Base-by-base conservation (phyloP, 2,888 invertebrate species). In the Biston stratarius region DNA sequence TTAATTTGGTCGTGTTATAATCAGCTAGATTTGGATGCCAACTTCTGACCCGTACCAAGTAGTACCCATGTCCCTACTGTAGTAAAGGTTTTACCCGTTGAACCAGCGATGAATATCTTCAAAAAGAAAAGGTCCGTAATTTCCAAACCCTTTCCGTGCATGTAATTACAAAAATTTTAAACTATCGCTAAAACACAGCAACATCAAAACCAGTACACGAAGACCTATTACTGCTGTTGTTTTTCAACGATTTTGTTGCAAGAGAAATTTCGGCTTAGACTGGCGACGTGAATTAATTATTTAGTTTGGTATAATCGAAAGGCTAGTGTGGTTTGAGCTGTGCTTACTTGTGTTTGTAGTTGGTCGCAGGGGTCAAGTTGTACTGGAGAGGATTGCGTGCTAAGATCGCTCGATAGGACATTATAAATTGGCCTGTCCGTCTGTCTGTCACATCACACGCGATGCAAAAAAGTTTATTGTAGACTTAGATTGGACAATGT, bases 401-500 rank as follows among this genome's bases (percentile, higher is more conserved):
- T 76, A 70, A 77, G 81, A 92, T 92, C 84, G 81, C 64, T 73
- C 79, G 93, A 93, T 93, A 92, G 87, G 87, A 91, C 90, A 89
- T 91, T 93, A 92, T 93, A 93, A 92, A 93, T 93, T 92, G 86
- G 86, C 83, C 90, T 88, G 92, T 91, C 92, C 86, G 90, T 90
- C 90, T 87, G 90, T 90, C 92, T 91, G 92, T 92, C 92, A 92
- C 85, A 79, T 45, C 70, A 79, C 93, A 93, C 93, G 93, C 93
- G 90, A 93, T 90, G 89, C 89, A 89, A 92, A 93, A 89, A 92
- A 90, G 80, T 86, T 85, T 67, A 79, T 79, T 66, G 74, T 72
- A 72, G 74, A 75, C 11, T 49, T 51, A 64, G 53, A 12, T 56
- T 1, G 45, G 65, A 61, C 44, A 47, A 47, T 7, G 24, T 40